Conservation (phyloP, 2,113 vertebrate species). For the Gadus macrocephalus region DNA sequence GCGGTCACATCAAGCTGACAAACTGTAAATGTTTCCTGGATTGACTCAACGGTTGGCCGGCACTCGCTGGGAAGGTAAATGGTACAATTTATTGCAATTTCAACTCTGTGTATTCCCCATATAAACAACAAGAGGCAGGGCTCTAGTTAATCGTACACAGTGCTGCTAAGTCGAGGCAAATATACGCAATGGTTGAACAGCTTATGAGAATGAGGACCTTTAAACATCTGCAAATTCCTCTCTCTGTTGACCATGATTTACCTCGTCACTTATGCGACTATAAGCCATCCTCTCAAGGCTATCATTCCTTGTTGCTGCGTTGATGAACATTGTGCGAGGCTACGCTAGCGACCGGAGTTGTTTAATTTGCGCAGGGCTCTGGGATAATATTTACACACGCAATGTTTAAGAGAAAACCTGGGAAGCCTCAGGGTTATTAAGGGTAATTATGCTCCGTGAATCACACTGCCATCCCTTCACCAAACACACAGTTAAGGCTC, state of each 20-base stretch:
- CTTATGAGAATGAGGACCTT: no score
- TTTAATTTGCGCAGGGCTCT: conserved; percentile 57
- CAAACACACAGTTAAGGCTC: conserved; percentile 43
- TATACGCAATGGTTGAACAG: no score
- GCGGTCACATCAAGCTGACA: no score
- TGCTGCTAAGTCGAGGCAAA: no score
- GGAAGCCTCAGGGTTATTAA: conserved; percentile 58
- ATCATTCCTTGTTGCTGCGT: conserved; percentile 21
- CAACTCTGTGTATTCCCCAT: no score
- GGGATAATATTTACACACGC: conserved; percentile 68
- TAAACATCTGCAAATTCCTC: no score
- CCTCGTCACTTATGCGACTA: conserved; percentile 12
- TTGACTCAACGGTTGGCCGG: no score
- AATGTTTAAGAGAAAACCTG: conserved; percentile 52
- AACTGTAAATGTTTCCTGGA: no score
- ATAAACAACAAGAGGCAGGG: no score
- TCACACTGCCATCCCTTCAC: conserved; percentile 47
- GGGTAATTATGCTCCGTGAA: conserved; percentile 62
- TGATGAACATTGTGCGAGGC: conserved; percentile 22
- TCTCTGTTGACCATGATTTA: background rate
- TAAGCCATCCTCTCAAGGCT: conserved; percentile 19
- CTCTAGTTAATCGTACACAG: no score
- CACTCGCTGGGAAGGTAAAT: no score
- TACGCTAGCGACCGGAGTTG: conserved; percentile 34
- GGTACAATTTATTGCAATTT: no score